Conservation (phyloP, 2,797 vertebrate species). For the Botia kubotai region DNA sequence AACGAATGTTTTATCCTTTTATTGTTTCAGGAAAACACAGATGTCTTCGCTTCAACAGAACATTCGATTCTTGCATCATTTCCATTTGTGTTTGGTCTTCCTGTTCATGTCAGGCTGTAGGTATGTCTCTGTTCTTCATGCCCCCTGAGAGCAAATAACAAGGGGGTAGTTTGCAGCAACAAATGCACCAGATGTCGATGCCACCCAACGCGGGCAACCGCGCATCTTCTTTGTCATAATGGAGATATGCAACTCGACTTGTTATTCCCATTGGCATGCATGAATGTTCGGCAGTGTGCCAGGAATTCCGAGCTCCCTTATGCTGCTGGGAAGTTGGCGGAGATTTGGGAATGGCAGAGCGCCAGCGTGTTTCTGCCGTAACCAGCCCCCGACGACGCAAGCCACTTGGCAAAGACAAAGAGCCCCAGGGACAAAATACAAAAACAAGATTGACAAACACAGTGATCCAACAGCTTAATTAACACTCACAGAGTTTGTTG, state of each 20-base stretch:
- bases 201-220: slow-evolving; percentile 5
- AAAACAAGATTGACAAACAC: slow-evolving; percentile 63
- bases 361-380: slow-evolving; percentile 57
- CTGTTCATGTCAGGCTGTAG: slow-evolving; percentile 14
- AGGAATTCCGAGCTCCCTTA: slow-evolving; percentile 51
- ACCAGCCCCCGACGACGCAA: slow-evolving; percentile 53
- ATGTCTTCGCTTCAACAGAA: not conserved
- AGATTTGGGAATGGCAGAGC: slow-evolving; percentile 62
- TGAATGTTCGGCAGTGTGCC: slow-evolving; percentile 56
- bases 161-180: not conserved
- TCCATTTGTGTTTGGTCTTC: not conserved
- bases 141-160: slow-evolving; percentile 13
- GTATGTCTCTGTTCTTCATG: not conserved
- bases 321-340: slow-evolving; percentile 57
- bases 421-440: slow-evolving; percentile 60
- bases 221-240: slow-evolving; percentile 28
- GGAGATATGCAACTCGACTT: slow-evolving; percentile 44
- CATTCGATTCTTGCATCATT: not conserved
- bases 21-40: slow-evolving; percentile 8
- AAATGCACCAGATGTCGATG: slow-evolving; percentile 5
- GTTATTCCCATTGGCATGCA: slow-evolving; percentile 48
- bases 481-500: slow-evolving; percentile 63
- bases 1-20: slow-evolving; percentile 12
- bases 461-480: slow-evolving; percentile 64
- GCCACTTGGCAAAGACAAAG: slow-evolving; percentile 64